Percentiles rank a stretch among this genome's conserved stretches.
phyloP scores from a whole-genome alignment of 1,140 invertebrate species.

The Habropoda laboriosa region DNA sequence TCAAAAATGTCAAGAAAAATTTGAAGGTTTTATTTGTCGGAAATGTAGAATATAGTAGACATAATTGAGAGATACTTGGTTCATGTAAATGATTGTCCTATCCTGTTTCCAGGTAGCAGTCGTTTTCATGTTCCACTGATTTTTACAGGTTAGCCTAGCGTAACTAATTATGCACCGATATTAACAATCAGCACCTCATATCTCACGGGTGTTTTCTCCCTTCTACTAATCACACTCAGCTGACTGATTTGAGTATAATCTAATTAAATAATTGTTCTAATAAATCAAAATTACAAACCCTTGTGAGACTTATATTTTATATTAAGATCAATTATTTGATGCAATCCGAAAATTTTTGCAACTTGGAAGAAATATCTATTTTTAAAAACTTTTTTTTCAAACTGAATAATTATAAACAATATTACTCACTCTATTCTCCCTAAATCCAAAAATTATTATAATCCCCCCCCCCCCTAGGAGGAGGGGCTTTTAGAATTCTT shows the following conservation, averaged over 20 bases:
- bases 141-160: neutral
- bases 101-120: neutral
- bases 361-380: neutral
- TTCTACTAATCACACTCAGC: neutral
- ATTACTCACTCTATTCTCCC: too few relatives aligned
- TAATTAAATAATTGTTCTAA: constrained; percentile 5
- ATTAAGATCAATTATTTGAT: neutral
- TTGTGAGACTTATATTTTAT: neutral
- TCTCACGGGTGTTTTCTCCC: neutral
- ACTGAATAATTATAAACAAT: too few relatives aligned
- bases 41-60: neutral
- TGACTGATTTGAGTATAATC: neutral
- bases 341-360: neutral
- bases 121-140: neutral
- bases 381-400: too few relatives aligned
- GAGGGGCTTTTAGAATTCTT: neutral
- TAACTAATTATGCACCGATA: constrained; percentile 16
- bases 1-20: too few relatives aligned
- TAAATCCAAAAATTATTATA: neutral
- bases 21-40: neutral
- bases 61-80: neutral
- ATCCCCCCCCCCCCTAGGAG: neutral
- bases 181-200: neutral
- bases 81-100: neutral
- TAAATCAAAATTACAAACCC: neutral